Conservation (phyloP, 92 coral and sea anemone genomes). For the Porites cylindrica region DNA sequence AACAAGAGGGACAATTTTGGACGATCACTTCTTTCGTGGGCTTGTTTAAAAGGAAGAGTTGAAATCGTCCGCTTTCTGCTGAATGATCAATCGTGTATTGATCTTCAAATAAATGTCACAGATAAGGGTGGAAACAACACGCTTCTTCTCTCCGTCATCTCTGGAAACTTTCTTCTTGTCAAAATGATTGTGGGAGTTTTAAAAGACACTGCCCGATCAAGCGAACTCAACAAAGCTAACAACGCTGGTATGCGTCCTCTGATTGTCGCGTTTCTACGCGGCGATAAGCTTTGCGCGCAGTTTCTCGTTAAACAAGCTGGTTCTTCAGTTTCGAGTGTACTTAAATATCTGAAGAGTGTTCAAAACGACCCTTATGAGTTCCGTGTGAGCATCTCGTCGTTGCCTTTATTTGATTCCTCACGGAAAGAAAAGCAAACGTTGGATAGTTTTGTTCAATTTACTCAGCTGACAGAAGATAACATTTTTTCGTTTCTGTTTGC, state of each 20-base stretch:
- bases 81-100: constrained; percentile 58
- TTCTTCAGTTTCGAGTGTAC: constrained; percentile 67
- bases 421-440: constrained; percentile 23
- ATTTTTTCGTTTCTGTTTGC: constrained; percentile 81
- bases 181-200: constrained; percentile 56
- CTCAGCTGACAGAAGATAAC: constrained; percentile 53
- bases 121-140: constrained; percentile 80
- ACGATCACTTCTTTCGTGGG: constrained; percentile 75
- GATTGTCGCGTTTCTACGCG: constrained; percentile 77
- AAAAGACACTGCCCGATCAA: constrained; percentile 28
- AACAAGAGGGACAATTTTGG: constrained; percentile 71
- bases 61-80: constrained; percentile 67
- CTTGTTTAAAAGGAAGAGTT: constrained; percentile 69
- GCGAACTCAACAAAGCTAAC: constrained; percentile 71
- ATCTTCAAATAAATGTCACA: constrained; percentile 54
- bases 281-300: constrained; percentile 75
- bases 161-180: constrained; percentile 70
- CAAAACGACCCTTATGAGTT: constrained; percentile 31
- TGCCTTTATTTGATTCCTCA: constrained; percentile 36
- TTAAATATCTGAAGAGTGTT: constrained; percentile 61
- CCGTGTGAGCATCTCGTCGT: constrained; percentile 6
- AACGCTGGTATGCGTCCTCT: constrained; percentile 88
- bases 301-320: constrained; percentile 69
- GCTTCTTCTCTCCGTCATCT: constrained; percentile 77
- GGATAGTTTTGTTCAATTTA: constrained; percentile 6